Evolutionary conservation across 2,888 invertebrate genomes (phyloP).

Genomic region (Trissolcus japonicus): DNA sequence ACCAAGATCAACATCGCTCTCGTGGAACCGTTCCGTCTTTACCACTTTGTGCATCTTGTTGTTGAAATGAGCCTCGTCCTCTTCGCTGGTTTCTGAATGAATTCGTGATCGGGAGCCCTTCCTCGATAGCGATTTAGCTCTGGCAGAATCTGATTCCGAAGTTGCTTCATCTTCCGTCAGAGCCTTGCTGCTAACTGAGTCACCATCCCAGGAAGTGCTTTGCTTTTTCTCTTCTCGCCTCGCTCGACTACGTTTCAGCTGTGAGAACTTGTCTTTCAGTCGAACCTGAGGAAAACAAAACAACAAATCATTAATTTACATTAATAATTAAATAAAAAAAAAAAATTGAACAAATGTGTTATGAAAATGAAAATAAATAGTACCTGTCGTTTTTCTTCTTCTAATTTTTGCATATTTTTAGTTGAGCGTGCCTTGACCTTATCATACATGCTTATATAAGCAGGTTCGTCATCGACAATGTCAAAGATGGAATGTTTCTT

Average conservation of each 20-base stretch:
- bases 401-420: slow-evolving; percentile 94
- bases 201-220: slow-evolving; percentile 92
- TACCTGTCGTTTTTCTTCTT: slow-evolving; percentile 91
- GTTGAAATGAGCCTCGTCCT: slow-evolving; percentile 81
- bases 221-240: slow-evolving; percentile 93
- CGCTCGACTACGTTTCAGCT: slow-evolving; percentile 90
- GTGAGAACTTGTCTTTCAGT: slow-evolving; percentile 89
- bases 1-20: slow-evolving; percentile 79
- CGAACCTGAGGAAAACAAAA: slow-evolving; percentile 78
- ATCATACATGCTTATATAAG: slow-evolving; percentile 98
- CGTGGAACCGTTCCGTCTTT: slow-evolving; percentile 81
- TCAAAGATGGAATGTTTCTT: slow-evolving; percentile 95
- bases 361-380: not conserved
- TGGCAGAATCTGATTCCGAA: slow-evolving; percentile 76
- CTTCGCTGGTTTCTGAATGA: slow-evolving; percentile 87
- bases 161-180: slow-evolving; percentile 74
- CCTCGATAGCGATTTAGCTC: slow-evolving; percentile 79
- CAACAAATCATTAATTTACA: not conserved
- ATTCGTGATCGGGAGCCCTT: slow-evolving; percentile 85
- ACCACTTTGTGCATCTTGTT: slow-evolving; percentile 77
- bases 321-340: not conserved
- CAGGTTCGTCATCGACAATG: slow-evolving; percentile 91
- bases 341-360: slow-evolving; percentile 2
- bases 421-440: slow-evolving; percentile 96
- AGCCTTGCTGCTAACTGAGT: slow-evolving; percentile 80